Conservation (phyloP, 2,797 vertebrate species). For the Saxicola maurus region DNA sequence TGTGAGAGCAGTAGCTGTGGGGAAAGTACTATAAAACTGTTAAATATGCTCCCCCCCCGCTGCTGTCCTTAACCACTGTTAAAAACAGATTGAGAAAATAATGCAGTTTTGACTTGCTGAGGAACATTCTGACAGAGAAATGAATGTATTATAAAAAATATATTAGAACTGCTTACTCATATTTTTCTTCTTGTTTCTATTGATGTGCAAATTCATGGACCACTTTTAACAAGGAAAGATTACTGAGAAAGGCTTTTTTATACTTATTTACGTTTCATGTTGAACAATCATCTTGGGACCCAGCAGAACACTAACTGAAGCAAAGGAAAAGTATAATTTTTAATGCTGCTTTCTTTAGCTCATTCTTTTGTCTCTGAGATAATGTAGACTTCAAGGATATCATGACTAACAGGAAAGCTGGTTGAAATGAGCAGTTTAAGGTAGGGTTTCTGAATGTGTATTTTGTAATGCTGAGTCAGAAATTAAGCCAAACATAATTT, state of each 20-base stretch:
- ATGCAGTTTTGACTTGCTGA: constrained; percentile 6
- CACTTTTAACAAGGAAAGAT: neutral
- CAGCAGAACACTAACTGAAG: neutral
- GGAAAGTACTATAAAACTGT: constrained; percentile 19
- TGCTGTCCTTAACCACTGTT: neutral
- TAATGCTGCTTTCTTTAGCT: neutral
- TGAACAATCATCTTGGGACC: neutral
- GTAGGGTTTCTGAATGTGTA: neutral
- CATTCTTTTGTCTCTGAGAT: neutral
- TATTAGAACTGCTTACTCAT: neutral
- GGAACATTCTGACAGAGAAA: neutral
- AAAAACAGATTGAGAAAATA: constrained; percentile 14
- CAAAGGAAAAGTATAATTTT: neutral
- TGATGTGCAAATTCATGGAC: neutral
- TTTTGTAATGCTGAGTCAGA: neutral
- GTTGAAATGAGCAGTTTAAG: neutral
- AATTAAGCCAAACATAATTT: neutral
- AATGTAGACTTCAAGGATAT: neutral
- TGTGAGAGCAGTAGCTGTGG: constrained; percentile 32
- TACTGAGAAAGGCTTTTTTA: neutral
- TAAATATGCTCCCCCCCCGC: neutral
- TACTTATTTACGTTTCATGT: neutral
- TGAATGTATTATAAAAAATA: neutral
- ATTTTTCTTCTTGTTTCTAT: constrained; percentile 17
- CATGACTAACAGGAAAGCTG: neutral